Evolutionary conservation across 2,888 invertebrate genomes (phyloP).

Genomic region (Coleophora deauratella): DNA sequence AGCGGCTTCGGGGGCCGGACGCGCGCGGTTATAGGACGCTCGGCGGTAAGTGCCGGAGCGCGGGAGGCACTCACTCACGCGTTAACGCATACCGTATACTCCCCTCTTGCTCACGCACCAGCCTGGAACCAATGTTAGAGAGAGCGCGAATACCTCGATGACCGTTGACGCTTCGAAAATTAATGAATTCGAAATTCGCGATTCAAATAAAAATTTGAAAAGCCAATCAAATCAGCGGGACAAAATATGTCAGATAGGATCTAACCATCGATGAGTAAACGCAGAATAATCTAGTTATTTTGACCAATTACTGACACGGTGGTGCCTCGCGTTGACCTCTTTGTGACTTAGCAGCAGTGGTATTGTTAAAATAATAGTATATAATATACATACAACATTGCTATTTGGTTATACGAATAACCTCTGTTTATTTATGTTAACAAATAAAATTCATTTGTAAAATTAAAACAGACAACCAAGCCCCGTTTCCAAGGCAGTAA

Average conservation of each 20-base stretch:
- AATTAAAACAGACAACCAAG: no score
- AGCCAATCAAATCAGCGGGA: not conserved
- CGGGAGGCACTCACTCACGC: conserved; percentile 44
- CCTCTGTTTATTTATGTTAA: no score
- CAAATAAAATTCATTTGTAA: no score
- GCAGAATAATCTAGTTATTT: no score
- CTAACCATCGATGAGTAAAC: no score
- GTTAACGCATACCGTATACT: conserved; percentile 33
- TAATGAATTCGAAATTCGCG: conserved; percentile 6
- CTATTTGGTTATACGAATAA: no score
- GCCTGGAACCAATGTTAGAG: conserved; percentile 24
- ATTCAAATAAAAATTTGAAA: not conserved
- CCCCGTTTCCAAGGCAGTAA: no score
- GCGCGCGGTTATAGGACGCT: conserved; percentile 41
- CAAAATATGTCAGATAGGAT: not conserved
- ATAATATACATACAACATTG: no score
- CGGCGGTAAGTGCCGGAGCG: conserved; percentile 52
- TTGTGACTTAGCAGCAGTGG: no score
- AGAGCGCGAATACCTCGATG: conserved; percentile 39
- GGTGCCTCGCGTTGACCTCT: no score
- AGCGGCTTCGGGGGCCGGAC: conserved; percentile 24
- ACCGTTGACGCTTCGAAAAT: conserved; percentile 47
- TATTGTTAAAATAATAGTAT: no score
- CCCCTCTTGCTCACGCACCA: conserved; percentile 44
- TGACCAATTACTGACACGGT: no score